Conservation (phyloP, 1,140 invertebrate genomes). For the Drosophila sucinea region DNA sequence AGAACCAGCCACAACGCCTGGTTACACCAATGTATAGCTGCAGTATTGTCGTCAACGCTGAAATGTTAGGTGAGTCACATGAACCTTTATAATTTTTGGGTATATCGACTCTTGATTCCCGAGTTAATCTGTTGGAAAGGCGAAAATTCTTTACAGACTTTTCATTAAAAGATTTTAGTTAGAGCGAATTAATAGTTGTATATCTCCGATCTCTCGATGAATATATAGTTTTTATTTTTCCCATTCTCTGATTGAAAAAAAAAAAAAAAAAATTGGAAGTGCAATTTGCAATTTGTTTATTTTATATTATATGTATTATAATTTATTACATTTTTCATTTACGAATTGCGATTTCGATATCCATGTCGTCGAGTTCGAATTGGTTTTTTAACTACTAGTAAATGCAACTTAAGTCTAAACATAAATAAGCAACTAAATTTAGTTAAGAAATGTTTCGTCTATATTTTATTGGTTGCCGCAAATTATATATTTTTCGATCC, state of each 20-base stretch:
- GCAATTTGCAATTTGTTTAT: conserved; percentile 47
- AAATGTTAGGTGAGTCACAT: conserved; percentile 93
- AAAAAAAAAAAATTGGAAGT: conserved; percentile 7
- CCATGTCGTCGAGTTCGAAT: conserved; percentile 31
- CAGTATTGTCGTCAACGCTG: conserved; percentile 95
- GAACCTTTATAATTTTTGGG: no score
- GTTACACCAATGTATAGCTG: conserved; percentile 99
- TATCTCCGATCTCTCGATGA: no score
- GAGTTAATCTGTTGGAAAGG: no score
- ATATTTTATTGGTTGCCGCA: conserved; percentile 56
- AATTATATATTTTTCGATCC: conserved; percentile 32
- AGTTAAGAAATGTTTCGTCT: conserved; percentile 45
- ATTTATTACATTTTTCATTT: conserved; percentile 58
- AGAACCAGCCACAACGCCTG: conserved; percentile 93
- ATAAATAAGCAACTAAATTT: conserved; percentile 80
- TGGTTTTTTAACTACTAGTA: conserved; percentile 79
- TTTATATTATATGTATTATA: conserved; percentile 58
- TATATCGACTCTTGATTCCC: no score
- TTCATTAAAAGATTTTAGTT: no score
- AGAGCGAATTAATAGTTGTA: no score
- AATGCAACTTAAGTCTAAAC: conserved; percentile 80
- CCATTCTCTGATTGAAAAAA: neutral
- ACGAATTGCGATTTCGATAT: conserved; percentile 18
- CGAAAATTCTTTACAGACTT: no score
- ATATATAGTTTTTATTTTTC: neutral